Base-by-base conservation (phyloP, 2,113 vertebrate species). In the Scopus umbretta region DNA sequence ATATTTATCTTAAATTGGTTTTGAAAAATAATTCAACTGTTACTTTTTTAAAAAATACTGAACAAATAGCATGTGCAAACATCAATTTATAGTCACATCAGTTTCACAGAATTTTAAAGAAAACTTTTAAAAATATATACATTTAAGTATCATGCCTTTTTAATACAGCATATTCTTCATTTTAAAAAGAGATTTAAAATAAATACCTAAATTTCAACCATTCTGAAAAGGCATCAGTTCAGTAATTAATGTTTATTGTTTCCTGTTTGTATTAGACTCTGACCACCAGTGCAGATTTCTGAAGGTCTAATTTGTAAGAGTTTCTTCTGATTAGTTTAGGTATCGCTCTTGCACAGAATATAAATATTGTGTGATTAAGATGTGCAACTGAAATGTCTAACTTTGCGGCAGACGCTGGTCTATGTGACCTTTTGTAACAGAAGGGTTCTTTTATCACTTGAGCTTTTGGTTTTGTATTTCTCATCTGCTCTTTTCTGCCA, bases 401-500 rank as follows among this genome's bases (percentile, higher is more conserved):
- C 72, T 96, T 90, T 58, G 59, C 6, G 9, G 76, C 96, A 96
- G 88, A 93, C 87, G 88, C 85, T 88, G 82, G n/a, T 80, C 82
- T 92, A 9, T 86, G 59, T 81, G 92, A 94, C 94, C 95, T 96
- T 94, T 94, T 92, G 76, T 71, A 95, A 75, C 83, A 94, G 80
- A 95, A 87, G 65, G 43, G 68, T 86, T 95, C 88, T 93, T 88
- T 90, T 78, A 93, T 93, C 82, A 78, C 59, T 86, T 79, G 43
- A 95, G 92, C 88, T 95, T 95, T 92, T 61, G 65, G 70, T 61
- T 94, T 96, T 22, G 0, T 84, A 85, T 89, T 94, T 94, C 83
- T 97, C 86, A 95, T 96, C 61, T 91, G 73, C 80, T 96, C 56
- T 87, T 81, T 88, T 91, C 86, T 94, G 91, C 68, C 91, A 91